These are phyloP conservation scores for Agriotes lineatus DNA, from an alignment of 2,888 invertebrate species.

Conservation along the genomic window DNA sequence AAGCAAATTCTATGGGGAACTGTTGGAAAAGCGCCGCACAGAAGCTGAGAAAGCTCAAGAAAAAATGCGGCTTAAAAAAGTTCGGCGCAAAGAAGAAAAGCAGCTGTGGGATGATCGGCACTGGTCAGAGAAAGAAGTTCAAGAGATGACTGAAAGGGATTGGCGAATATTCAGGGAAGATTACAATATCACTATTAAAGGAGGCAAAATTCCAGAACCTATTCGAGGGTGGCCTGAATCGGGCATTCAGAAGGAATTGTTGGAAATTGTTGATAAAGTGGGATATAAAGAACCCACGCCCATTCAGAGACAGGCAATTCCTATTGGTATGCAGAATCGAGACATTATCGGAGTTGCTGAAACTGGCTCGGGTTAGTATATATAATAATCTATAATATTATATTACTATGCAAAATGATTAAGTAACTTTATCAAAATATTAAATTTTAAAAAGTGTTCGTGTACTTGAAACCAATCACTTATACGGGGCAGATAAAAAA, in stretches of 20 bases:
- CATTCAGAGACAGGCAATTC: slow-evolving; percentile 99
- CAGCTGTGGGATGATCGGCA: slow-evolving; percentile 99
- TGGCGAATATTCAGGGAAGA: slow-evolving; percentile 99
- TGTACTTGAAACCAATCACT: too few species aligned
- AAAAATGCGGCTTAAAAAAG: slow-evolving; percentile 90
- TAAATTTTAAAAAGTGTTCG: not conserved
- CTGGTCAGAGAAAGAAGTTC: slow-evolving; percentile 95
- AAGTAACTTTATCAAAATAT: not conserved
- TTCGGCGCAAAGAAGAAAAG: slow-evolving; percentile 96
- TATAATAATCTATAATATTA: too few species aligned
- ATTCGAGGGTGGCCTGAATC: slow-evolving; percentile 96
- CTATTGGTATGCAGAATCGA: slow-evolving; percentile 94
- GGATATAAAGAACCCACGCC: slow-evolving; percentile 99
- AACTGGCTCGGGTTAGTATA: slow-evolving; percentile 75
- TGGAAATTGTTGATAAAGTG: slow-evolving; percentile 93
- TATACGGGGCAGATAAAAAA: too few species aligned
- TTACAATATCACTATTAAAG: slow-evolving; percentile 98
- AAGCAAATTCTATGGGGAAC: slow-evolving; percentile 95
- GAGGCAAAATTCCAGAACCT: slow-evolving; percentile 96
- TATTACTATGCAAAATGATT: too few species aligned
- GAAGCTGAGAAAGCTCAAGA: slow-evolving; percentile 98
- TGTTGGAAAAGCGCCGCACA: slow-evolving; percentile 94
- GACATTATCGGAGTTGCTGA: slow-evolving; percentile 99
- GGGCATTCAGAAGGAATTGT: slow-evolving; percentile 87
- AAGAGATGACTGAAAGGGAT: slow-evolving; percentile 98